Conservation (phyloP, 2,113 vertebrate species). For the Eolophus roseicapilla region DNA sequence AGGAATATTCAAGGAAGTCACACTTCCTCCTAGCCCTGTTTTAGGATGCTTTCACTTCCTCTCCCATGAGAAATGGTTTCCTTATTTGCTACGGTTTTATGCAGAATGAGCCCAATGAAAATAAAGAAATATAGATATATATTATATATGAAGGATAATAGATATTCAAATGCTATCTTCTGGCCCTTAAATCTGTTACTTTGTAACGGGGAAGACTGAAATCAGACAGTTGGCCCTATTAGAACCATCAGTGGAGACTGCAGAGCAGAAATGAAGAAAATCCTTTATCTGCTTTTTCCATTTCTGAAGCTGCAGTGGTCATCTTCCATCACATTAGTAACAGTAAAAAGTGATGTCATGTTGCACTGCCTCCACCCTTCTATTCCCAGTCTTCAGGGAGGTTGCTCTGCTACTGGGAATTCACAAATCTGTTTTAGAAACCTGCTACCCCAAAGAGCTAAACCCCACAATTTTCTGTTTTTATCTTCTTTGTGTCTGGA, state of each 20-base stretch:
- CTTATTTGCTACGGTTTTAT: neutral
- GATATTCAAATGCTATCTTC: neutral
- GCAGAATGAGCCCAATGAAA: neutral
- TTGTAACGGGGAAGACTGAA: neutral
- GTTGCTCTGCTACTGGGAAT: neutral
- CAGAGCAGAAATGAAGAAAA: neutral
- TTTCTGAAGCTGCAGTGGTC: neutral
- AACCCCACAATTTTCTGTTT: neutral
- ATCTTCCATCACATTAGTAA: slow-evolving; percentile 7
- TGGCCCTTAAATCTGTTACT: neutral
- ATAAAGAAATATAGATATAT: neutral
- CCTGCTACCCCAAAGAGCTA: neutral
- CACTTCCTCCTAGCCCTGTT: neutral
- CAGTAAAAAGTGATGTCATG: neutral
- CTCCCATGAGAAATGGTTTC: neutral
- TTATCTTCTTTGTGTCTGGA: neutral
- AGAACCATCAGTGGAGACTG: neutral
- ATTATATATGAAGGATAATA: neutral
- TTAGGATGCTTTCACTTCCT: neutral
- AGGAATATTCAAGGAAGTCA: neutral
- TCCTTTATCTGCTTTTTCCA: neutral
- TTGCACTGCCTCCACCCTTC: neutral
- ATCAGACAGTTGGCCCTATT: neutral
- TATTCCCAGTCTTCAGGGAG: neutral
- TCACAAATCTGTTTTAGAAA: neutral